Evolutionary conservation across 2,888 invertebrate species (phyloP).

Genomic region (Schizotus pectinicornis): DNA sequence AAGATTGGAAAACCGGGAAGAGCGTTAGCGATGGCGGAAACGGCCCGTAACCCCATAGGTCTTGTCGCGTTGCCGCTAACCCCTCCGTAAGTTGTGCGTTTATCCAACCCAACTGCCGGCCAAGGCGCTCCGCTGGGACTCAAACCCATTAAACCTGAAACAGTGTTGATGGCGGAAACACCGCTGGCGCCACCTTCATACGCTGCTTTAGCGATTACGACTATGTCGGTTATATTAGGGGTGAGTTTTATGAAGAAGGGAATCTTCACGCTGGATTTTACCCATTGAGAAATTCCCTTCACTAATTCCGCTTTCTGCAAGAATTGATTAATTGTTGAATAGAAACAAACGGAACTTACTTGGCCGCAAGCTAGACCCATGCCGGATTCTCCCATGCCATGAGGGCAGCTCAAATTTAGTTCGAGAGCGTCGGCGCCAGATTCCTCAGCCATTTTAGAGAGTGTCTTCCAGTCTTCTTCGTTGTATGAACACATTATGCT

Average conservation of each 20-base stretch:
- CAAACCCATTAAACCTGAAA: constrained; percentile 92
- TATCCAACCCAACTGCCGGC: constrained; percentile 86
- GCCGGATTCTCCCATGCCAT: constrained; percentile 98
- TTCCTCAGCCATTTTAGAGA: constrained; percentile 77
- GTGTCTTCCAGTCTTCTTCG: constrained; percentile 85
- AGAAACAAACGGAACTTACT: constrained; percentile 59
- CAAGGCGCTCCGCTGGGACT: constrained; percentile 83
- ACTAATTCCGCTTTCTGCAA: constrained; percentile 84
- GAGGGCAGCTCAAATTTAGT: constrained; percentile 95
- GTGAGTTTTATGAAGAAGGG: constrained; percentile 98
- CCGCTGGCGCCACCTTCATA: constrained; percentile 90
- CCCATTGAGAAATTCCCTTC: constrained; percentile 89
- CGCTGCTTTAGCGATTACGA: constrained; percentile 87
- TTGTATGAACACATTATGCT: constrained; percentile 94
- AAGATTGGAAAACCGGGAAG: constrained; percentile 91
- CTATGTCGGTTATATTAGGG: constrained; percentile 96
- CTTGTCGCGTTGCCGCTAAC: constrained; percentile 91
- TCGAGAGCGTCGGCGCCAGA: constrained; percentile 95
- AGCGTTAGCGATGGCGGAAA: constrained; percentile 84
- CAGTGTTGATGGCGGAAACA: constrained; percentile 97
- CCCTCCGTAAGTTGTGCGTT: constrained; percentile 92
- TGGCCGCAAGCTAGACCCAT: constrained; percentile 99
- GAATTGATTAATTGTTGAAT: constrained; percentile 2
- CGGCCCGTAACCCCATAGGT: constrained; percentile 90
- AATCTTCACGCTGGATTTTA: constrained; percentile 81